phyloP scores from a whole-genome alignment of 2,888 invertebrate genomes.

The Panorpa germanica region DNA sequence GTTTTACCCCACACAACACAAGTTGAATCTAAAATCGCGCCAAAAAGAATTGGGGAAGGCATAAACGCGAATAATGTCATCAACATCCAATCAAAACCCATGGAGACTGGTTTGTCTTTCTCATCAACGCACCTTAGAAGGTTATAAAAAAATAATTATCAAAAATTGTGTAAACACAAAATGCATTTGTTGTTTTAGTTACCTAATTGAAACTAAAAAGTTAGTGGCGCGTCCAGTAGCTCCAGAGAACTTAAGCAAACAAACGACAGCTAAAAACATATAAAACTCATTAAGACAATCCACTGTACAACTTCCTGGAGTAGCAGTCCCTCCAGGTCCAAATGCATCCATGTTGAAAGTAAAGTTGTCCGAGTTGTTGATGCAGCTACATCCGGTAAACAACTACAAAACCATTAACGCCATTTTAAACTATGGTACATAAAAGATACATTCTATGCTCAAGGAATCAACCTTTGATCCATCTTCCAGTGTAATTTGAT shows the following conservation, averaged over 20 bases:
- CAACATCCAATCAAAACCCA: constrained; percentile 48
- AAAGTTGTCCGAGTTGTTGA: no score
- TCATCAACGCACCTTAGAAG: constrained; percentile 42
- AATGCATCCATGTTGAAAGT: no score
- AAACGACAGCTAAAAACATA: constrained; percentile 32
- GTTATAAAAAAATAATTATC: background rate
- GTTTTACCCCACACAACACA: constrained; percentile 58
- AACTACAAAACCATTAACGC: no score
- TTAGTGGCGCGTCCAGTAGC: constrained; percentile 41
- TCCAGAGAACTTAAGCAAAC: constrained; percentile 34
- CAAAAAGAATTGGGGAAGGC: constrained; percentile 59
- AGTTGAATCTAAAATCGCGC: constrained; percentile 39
- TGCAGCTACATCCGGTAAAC: no score
- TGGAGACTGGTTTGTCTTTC: constrained; percentile 50
- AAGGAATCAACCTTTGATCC: no score
- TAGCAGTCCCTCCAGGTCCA: constrained; percentile 22
- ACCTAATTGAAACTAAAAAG: constrained; percentile 37
- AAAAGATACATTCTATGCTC: no score
- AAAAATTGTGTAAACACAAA: no score
- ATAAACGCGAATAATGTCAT: constrained; percentile 53
- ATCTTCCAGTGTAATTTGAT: no score
- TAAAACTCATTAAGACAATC: constrained; percentile 35
- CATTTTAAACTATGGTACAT: no score
- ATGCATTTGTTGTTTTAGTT: no score
- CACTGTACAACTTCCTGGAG: constrained; percentile 33